A percentile compares a stretch with the other conserved stretches of the same genome.
These are phyloP conservation scores for Albula glossodonta DNA, from an alignment of 2,113 vertebrate genomes.

Conservation along the genomic window DNA sequence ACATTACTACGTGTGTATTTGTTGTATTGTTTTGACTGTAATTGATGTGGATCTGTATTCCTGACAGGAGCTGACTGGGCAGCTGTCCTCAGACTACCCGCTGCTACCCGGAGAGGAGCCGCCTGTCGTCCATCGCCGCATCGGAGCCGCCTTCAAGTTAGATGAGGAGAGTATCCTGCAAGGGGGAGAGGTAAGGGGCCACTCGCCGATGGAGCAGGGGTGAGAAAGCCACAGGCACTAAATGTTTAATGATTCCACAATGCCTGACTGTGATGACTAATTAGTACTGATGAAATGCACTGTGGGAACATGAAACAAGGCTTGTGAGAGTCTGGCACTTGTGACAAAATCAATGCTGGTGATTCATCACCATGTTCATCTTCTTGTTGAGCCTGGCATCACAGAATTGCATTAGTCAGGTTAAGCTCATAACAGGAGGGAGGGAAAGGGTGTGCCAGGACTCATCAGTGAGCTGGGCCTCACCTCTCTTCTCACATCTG, in stretches of 20 bases:
- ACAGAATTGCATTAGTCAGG: background rate
- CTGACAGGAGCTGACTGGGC: constrained; percentile 83
- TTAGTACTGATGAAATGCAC: background rate
- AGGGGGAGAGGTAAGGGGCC: constrained; percentile 69
- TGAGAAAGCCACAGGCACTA: background rate
- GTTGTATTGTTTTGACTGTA: background rate
- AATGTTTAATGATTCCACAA: background rate
- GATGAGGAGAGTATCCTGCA: constrained; percentile 73
- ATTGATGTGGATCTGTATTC: background rate
- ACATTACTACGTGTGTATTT: background rate
- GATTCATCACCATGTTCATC: background rate
- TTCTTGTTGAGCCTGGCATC: background rate
- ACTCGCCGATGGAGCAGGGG: too few relatives aligned
- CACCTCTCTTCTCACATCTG: background rate
- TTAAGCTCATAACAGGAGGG: background rate
- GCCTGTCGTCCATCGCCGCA: constrained; percentile 79
- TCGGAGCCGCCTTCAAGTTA: constrained; percentile 83
- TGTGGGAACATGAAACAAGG: background rate
- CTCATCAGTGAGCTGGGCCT: background rate
- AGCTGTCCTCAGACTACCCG: constrained; percentile 80
- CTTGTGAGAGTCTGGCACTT: background rate
- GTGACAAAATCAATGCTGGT: background rate
- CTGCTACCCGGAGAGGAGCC: constrained; percentile 79
- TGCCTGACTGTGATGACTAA: background rate
- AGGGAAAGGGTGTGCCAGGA: background rate